These are phyloP conservation scores for Idaea straminata DNA, from an alignment of 2,888 invertebrate species.

Conservation along the genomic window DNA sequence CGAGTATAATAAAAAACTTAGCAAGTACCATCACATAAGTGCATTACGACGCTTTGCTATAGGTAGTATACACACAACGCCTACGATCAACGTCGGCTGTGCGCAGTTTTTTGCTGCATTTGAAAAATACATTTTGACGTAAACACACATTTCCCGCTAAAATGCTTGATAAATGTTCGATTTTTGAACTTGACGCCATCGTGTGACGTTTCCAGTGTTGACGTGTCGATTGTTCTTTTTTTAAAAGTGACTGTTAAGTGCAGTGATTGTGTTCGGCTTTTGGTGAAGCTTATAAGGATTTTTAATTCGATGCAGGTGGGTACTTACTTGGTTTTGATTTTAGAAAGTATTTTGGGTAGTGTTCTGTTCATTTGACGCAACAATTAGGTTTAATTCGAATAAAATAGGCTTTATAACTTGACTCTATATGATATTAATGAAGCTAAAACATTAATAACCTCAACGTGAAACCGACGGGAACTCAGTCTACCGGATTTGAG, in stretches of 20 bases:
- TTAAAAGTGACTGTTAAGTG: slow-evolving; percentile 23
- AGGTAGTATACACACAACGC: slow-evolving; percentile 66
- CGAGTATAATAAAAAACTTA: slow-evolving; percentile 78
- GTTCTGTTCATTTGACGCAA: slow-evolving; percentile 3
- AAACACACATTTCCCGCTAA: slow-evolving; percentile 67
- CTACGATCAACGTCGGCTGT: slow-evolving; percentile 62
- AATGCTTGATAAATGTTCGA: slow-evolving; percentile 25
- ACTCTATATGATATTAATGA: too few species aligned
- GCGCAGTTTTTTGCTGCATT: slow-evolving; percentile 76
- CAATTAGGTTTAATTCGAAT: neutral
- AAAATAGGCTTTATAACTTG: too few species aligned
- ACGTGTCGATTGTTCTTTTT: slow-evolving; percentile 20
- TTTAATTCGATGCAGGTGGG: slow-evolving; percentile 67
- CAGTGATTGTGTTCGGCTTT: slow-evolving; percentile 51
- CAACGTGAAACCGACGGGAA: too few species aligned
- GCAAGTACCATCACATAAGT: slow-evolving; percentile 76
- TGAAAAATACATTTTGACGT: slow-evolving; percentile 79
- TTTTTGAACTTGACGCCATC: slow-evolving; percentile 18
- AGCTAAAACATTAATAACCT: too few species aligned
- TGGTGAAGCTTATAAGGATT: slow-evolving; percentile 41
- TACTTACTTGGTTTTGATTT: slow-evolving; percentile 25
- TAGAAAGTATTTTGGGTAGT: slow-evolving; percentile 9
- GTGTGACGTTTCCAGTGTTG: slow-evolving; percentile 13
- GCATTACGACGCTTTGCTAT: slow-evolving; percentile 68
- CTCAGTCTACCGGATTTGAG: too few species aligned